Evolutionary conservation across 1,140 invertebrate species (phyloP).

Genomic region (Zaprionus gabonicus): DNA sequence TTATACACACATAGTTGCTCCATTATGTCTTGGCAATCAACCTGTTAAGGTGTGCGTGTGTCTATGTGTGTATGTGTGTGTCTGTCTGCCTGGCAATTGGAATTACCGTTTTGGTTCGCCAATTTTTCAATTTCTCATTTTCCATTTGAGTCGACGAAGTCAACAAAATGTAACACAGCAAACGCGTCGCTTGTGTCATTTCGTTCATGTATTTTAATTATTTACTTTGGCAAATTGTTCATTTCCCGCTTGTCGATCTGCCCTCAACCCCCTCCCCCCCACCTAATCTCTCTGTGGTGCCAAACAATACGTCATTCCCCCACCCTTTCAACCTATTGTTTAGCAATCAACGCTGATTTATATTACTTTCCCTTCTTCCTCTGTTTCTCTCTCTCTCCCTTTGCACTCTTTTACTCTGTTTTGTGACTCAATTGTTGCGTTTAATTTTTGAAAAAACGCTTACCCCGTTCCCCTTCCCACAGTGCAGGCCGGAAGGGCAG

Average conservation of each 20-base stretch:
- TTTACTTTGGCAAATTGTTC: slow-evolving; percentile 80
- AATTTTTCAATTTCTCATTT: slow-evolving; percentile 43
- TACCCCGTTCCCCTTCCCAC: background rate
- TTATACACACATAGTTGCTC: slow-evolving; percentile 4
- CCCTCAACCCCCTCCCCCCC: background rate
- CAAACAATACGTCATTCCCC: background rate
- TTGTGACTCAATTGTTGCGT: slow-evolving; percentile 4
- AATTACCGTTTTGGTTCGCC: slow-evolving; percentile 35
- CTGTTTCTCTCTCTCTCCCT: background rate
- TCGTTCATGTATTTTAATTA: slow-evolving; percentile 79
- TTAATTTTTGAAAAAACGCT: slow-evolving; percentile 11
- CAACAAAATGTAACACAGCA: slow-evolving; percentile 42
- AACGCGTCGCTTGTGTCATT: slow-evolving; percentile 40
- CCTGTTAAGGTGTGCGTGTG: slow-evolving; percentile 24
- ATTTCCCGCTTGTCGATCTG: slow-evolving; percentile 64
- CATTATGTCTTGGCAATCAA: slow-evolving; percentile 30
- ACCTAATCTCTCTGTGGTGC: background rate
- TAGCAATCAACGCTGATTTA: slow-evolving; percentile 80
- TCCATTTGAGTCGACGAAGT: slow-evolving; percentile 26
- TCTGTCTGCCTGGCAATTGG: slow-evolving; percentile 24
- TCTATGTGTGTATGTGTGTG: slow-evolving; percentile 12
- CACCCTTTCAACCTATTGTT: slow-evolving; percentile 60
- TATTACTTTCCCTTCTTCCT: slow-evolving; percentile 45
- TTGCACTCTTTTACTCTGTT: background rate
- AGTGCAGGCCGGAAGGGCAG: background rate